phyloP scores from a whole-genome alignment of 1,140 invertebrate species.

The Polypedilum pembai region DNA sequence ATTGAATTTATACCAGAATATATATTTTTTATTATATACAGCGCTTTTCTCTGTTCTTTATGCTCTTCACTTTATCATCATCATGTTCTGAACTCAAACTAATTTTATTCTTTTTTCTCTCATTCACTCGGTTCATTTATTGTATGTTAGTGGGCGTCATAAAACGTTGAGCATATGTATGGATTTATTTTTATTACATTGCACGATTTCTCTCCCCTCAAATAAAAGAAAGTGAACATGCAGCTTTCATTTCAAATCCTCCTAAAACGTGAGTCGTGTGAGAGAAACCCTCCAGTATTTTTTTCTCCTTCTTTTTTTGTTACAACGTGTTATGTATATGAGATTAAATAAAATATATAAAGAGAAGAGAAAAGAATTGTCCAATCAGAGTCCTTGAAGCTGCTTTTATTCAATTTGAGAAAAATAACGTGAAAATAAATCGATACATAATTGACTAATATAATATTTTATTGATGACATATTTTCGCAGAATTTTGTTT shows the following conservation, averaged over 20 bases:
- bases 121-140: not conserved
- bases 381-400: conserved; percentile 24
- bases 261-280: not conserved
- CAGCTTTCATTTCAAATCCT: conserved; percentile 5
- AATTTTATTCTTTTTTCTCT: not conserved
- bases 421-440: too few relatives aligned
- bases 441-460: too few relatives aligned
- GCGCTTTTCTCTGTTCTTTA: not conserved
- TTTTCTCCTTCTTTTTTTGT: too few relatives aligned
- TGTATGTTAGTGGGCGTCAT: conserved; percentile 1
- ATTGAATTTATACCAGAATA: not conserved
- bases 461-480: too few relatives aligned
- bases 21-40: not conserved
- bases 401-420: too few relatives aligned
- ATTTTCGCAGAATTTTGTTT: too few relatives aligned
- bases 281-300: not conserved
- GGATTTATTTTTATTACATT: conserved; percentile 2
- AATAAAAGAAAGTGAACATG: not conserved
- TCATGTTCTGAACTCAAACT: not conserved
- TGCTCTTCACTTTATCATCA: conserved; percentile 12
- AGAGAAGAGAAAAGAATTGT: not conserved
- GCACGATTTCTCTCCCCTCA: not conserved
- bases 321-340: too few relatives aligned
- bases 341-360: too few relatives aligned
- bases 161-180: not conserved